These are phyloP conservation scores for Caenorhabditis panamensis DNA, from an alignment of 2,888 invertebrate species.

Conservation along the genomic window DNA sequence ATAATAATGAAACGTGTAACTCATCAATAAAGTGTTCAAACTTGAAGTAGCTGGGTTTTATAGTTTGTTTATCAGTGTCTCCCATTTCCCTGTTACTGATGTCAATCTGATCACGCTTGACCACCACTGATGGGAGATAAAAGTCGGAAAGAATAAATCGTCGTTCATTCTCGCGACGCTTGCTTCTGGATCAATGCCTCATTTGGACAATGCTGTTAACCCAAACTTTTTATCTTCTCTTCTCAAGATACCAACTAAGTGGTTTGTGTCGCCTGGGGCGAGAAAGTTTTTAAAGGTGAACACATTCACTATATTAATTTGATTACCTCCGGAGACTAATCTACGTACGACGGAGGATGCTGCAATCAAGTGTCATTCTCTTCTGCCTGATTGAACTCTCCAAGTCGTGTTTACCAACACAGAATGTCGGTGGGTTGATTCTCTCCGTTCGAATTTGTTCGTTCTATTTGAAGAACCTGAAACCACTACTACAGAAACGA, in stretches of 20 bases:
- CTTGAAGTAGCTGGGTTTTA: not conserved
- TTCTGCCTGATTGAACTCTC: conserved; percentile 1
- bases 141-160: not conserved
- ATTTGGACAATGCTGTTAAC: conserved; percentile 7
- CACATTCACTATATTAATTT: not conserved
- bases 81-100: not conserved
- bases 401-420: not conserved
- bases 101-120: not conserved
- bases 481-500: not conserved
- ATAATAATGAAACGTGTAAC: no score
- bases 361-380: not conserved
- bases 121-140: conserved; percentile 6
- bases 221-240: not conserved
- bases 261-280: not conserved
- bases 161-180: not conserved
- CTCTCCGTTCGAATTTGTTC: not conserved
- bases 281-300: not conserved
- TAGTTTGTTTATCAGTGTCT: not conserved
- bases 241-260: not conserved
- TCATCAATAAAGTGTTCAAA: no score
- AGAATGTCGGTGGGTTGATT: not conserved
- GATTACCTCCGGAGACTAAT: not conserved
- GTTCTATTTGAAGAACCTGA: not conserved
- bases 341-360: not conserved
- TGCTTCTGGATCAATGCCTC: not conserved